A percentile compares a stretch with the other conserved stretches of the same genome.
Evolutionary conservation across 2,797 vertebrate species (phyloP).

Genomic region (Cossypha caffra): DNA sequence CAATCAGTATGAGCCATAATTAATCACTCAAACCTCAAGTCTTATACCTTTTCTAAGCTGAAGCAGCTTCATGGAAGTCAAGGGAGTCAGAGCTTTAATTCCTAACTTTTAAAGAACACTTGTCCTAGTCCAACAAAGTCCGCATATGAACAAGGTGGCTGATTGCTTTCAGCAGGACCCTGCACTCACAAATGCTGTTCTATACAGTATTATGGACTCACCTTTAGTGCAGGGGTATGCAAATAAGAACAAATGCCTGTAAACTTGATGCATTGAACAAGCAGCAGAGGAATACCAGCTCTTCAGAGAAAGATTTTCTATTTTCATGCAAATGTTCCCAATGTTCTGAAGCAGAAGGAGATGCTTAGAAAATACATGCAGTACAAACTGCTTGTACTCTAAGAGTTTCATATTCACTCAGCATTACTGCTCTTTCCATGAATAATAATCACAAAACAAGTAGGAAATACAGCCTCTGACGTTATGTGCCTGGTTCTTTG

Average conservation of each 20-base stretch:
- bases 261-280: neutral
- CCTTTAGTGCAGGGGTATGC: neutral
- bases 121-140: neutral
- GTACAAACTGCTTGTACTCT: neutral
- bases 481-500: neutral
- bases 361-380: neutral
- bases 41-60: neutral
- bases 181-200: neutral
- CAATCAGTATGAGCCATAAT: neutral
- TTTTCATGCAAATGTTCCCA: slow-evolving; percentile 12
- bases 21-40: neutral
- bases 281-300: neutral
- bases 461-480: neutral
- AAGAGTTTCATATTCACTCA: neutral
- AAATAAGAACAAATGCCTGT: neutral
- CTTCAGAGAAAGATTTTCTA: neutral
- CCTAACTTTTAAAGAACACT: neutral
- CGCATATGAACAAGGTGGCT: neutral
- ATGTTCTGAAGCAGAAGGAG: neutral
- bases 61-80: neutral
- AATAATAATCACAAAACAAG: neutral
- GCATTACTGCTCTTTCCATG: neutral
- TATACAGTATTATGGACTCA: neutral
- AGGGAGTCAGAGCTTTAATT: neutral
- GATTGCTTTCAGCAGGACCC: neutral